Evolutionary conservation across 2,113 vertebrate genomes (phyloP), one percentile per base, ranked within the genome.

Genomic region (Trematocara stigmaticum): DNA sequence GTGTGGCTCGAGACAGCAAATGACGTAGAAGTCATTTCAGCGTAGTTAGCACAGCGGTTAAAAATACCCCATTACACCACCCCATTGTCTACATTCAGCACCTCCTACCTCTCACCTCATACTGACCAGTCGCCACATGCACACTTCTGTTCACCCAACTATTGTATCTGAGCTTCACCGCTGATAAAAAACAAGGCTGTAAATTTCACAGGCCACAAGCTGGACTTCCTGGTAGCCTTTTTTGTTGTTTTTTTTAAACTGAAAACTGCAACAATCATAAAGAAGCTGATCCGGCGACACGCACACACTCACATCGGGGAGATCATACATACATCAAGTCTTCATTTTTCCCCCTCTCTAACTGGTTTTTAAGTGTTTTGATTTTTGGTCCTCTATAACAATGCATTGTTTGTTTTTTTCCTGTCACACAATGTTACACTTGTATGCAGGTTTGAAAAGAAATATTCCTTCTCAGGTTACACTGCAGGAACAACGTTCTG

Each of bases 31-130:
- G 84, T 38, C 13, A 71, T 80, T 88, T 82, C 78, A 82, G 20
- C 29, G 53, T 82, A 85, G 71, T 92, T 90, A 87, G 71, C 74
- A 2, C 56, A 40, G 12, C 6, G 29, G 88, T 88, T 92, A 89
- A 91, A 95, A 93, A 93, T 94, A 91, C 81, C 42, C 6, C 12
- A 20, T 90, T 86, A 87, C 90, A 81, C 7, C 69, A 85, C 71
- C 18, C 90, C 79, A 93, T 94, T 95, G 94, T 95, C 34, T 76
- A 10, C 16, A 45, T 81, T 91, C 85, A 90, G 84, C 86, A 82
- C 69, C 82, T 64, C 45, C 52, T 35, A 85, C 29, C 53, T 89
- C 52, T 71, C 59, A 83, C 85, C 88, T 80, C 49, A 8, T 57
- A 83, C 38, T 10, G 56, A 82, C 59, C 79, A 42, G 26, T 55